Evolutionary conservation across 2,888 invertebrate species (phyloP).

Genomic region (Orchesella flavescens): DNA sequence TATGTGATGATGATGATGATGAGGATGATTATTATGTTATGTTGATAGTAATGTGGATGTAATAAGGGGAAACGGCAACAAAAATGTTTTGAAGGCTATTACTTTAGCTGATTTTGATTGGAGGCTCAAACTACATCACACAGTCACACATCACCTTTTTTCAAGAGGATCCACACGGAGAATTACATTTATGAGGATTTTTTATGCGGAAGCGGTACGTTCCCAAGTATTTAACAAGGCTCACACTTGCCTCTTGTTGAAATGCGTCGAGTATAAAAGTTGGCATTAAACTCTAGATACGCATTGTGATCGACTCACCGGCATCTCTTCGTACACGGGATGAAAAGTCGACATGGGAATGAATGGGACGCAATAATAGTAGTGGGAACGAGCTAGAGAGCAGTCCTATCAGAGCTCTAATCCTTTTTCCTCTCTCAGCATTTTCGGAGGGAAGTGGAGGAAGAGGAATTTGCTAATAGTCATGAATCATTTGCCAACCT

Average conservation of each 20-base stretch:
- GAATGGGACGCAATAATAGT: not conserved
- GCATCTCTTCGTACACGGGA: too few species aligned
- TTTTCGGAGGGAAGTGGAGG: slow-evolving; percentile 16
- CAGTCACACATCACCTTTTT: not conserved
- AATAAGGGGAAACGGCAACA: not conserved
- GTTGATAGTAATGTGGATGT: not conserved
- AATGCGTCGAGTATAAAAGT: too few species aligned
- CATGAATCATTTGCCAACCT: slow-evolving; percentile 61
- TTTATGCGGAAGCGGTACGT: too few species aligned
- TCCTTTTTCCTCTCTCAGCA: too few species aligned
- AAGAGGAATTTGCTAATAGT: slow-evolving; percentile 57
- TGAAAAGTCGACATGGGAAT: not conserved
- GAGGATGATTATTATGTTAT: slow-evolving; percentile 9
- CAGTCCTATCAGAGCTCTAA: too few species aligned
- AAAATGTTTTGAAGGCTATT: not conserved
- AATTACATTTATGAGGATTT: too few species aligned
- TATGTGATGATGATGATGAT: slow-evolving; percentile 9
- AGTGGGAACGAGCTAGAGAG: not conserved
- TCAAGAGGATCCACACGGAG: not conserved
- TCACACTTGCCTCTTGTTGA: too few species aligned
- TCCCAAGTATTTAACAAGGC: too few species aligned
- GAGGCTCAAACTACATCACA: too few species aligned
- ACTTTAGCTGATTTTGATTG: too few species aligned
- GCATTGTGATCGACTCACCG: too few species aligned
- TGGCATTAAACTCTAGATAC: too few species aligned